Evolutionary conservation across 2,113 vertebrate species (phyloP).

Genomic region (Raja brachyura): DNA sequence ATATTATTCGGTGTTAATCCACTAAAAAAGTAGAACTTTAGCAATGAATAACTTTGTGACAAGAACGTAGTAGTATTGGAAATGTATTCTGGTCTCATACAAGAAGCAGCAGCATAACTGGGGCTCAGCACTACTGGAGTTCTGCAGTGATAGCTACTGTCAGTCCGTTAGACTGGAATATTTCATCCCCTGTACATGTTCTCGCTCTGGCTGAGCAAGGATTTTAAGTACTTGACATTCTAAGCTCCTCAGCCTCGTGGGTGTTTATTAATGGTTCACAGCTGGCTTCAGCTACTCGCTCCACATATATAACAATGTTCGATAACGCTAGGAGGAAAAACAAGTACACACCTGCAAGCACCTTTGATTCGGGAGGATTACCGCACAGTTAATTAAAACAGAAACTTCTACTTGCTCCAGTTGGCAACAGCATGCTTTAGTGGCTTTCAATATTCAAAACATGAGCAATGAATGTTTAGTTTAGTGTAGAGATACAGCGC

Average conservation of each 20-base stretch:
- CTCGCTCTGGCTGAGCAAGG: neutral
- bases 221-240: neutral
- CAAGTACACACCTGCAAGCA: neutral
- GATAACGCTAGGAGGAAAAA: neutral
- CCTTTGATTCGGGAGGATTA: neutral
- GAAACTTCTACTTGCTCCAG: neutral
- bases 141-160: constrained; percentile 1
- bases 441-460: neutral
- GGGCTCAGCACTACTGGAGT: constrained; percentile 4
- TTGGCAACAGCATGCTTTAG: neutral
- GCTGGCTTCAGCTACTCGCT: constrained; percentile 19
- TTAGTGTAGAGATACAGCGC: too few species aligned
- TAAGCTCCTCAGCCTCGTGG: constrained; percentile 14
- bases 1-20: neutral
- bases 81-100: neutral
- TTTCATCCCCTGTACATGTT: constrained; percentile 25
- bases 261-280: constrained; percentile 16
- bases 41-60: neutral
- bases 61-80: neutral
- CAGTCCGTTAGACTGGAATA: neutral
- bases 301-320: neutral
- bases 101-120: neutral
- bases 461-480: neutral
- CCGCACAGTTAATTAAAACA: neutral
- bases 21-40: constrained; percentile 3